These are phyloP conservation scores for Yponomeuta evonymella DNA, from an alignment of 2,888 invertebrate genomes.

Conservation along the genomic window DNA sequence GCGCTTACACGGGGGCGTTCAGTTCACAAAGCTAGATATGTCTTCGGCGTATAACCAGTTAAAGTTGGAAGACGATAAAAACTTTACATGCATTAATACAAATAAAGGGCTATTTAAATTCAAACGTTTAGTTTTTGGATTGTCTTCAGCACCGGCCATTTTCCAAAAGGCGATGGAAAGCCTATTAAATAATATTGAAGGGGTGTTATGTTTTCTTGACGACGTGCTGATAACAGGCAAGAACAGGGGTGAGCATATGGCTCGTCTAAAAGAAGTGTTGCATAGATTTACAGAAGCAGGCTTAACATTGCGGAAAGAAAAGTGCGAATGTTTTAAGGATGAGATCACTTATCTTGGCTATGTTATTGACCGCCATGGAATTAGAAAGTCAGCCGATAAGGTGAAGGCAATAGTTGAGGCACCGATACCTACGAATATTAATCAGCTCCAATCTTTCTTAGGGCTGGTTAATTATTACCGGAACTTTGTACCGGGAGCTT, in stretches of 20 bases:
- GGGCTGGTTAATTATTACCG: slow-evolving; percentile 16
- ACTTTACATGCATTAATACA: slow-evolving; percentile 20
- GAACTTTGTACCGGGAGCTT: slow-evolving; percentile 8
- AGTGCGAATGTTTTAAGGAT: slow-evolving; percentile 8
- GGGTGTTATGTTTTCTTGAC: slow-evolving; percentile 19
- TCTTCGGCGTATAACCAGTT: slow-evolving; percentile 20
- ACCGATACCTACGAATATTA: slow-evolving; percentile 10
- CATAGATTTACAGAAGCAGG: slow-evolving; percentile 6
- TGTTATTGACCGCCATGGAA: slow-evolving; percentile 2
- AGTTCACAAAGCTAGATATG: slow-evolving; percentile 20
- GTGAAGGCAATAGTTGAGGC: slow-evolving; percentile 10
- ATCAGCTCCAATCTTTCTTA: slow-evolving; percentile 12
- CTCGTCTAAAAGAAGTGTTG: slow-evolving; percentile 6
- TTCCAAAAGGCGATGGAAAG: slow-evolving; percentile 21
- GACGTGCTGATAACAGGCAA: slow-evolving; percentile 20
- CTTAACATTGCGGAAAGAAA: neutral
- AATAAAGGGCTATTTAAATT: slow-evolving; percentile 20
- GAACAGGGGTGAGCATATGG: neutral
- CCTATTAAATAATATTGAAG: slow-evolving; percentile 14
- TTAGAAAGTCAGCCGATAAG: slow-evolving; percentile 9
- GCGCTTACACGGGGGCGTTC: slow-evolving; percentile 17
- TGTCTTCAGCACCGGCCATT: slow-evolving; percentile 20
- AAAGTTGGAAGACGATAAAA: slow-evolving; percentile 16
- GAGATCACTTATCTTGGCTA: slow-evolving; percentile 12
- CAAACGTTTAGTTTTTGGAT: slow-evolving; percentile 19